Percentiles rank a stretch among this genome's conserved stretches.
phyloP scores from a whole-genome alignment of 2,888 invertebrate species.

The Euzophera pinguis region DNA sequence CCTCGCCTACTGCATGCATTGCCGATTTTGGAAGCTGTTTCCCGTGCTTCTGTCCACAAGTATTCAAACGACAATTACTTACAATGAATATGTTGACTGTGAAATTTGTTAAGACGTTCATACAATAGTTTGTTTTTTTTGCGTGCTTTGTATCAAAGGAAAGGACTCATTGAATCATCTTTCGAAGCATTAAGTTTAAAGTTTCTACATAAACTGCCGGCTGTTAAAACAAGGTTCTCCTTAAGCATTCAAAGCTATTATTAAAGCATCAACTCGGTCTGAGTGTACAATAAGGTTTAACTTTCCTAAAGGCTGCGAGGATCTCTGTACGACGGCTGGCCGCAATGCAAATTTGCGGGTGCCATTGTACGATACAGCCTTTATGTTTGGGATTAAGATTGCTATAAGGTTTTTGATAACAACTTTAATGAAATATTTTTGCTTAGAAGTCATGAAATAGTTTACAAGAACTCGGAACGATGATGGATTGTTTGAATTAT shows the following conservation, averaged over 20 bases:
- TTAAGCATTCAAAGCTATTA: conserved; percentile 12
- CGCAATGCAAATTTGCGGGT: background rate
- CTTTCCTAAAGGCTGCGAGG: conserved; percentile 1
- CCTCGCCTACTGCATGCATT: too few species aligned
- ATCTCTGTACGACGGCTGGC: background rate
- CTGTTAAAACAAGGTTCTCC: conserved; percentile 10
- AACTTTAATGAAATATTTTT: background rate
- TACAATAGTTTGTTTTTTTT: too few species aligned
- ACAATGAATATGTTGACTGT: too few species aligned
- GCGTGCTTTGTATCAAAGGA: background rate
- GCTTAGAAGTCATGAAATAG: too few species aligned
- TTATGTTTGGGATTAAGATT: background rate
- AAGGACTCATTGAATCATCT: background rate
- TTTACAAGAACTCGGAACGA: too few species aligned
- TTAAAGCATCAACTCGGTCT: conserved; percentile 6
- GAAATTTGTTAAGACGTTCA: too few species aligned
- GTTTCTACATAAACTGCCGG: background rate
- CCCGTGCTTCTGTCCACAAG: too few species aligned
- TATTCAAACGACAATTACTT: too few species aligned
- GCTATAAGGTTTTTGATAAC: background rate
- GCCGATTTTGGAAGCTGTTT: too few species aligned
- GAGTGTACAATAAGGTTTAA: conserved; percentile 8
- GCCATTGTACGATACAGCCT: background rate
- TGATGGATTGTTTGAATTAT: too few species aligned
- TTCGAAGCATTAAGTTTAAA: background rate